These are phyloP conservation scores for Recurvirostra avosetta DNA, from an alignment of 2,113 vertebrate species.

Conservation along the genomic window DNA sequence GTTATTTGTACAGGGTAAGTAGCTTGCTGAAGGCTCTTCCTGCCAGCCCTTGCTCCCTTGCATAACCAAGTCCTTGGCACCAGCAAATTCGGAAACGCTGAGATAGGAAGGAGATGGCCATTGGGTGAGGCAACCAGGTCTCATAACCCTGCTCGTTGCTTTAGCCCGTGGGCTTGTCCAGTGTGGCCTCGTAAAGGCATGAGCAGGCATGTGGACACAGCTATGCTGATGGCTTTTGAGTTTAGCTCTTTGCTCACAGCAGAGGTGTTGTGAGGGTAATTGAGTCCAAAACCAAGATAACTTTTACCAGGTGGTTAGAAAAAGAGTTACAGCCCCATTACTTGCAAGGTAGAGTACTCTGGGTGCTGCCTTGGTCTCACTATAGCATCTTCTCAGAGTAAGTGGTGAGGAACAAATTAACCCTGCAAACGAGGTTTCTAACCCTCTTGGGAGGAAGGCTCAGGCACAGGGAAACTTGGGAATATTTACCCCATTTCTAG, in stretches of 20 bases:
- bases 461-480: neutral
- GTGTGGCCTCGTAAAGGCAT: neutral
- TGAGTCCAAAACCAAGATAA: neutral
- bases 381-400: neutral
- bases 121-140: neutral
- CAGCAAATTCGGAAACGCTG: fast-evolving
- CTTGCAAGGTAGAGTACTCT: neutral
- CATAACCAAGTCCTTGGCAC: neutral
- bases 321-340: neutral
- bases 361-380: neutral
- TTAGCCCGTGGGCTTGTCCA: neutral
- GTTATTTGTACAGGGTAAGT: neutral
- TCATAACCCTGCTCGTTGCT: neutral
- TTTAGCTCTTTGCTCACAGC: neutral
- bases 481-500: neutral
- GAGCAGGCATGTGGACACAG: neutral
- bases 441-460: neutral
- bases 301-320: neutral
- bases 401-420: neutral
- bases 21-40: neutral
- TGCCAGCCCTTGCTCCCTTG: neutral
- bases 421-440: neutral
- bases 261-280: neutral
- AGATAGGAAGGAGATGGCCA: neutral
- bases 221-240: neutral